Evolutionary conservation across 2,113 vertebrate genomes (phyloP).

Genomic region (Fukomys damarensis): DNA sequence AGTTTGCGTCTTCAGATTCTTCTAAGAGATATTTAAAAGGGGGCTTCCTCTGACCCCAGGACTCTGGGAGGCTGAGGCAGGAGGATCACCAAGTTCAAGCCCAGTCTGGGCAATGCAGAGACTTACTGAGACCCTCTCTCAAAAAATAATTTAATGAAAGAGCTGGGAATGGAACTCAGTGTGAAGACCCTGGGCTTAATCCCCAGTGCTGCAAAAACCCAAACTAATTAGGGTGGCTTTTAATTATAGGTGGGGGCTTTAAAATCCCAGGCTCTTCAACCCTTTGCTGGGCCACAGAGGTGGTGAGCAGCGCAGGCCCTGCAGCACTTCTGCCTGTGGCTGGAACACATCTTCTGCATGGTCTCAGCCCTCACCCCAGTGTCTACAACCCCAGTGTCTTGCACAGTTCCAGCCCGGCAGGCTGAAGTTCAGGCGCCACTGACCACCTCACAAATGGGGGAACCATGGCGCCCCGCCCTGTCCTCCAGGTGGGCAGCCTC

Average conservation of each 20-base stretch:
- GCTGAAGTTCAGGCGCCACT: neutral
- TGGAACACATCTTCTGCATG: neutral
- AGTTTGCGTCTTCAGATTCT: neutral
- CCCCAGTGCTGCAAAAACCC: neutral
- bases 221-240: neutral
- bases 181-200: neutral
- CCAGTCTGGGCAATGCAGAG: neutral
- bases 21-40: neutral
- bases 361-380: too few species aligned
- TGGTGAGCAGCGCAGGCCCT: too few species aligned
- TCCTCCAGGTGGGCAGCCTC: neutral
- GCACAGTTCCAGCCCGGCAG: neutral
- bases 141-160: neutral
- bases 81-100: neutral
- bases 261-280: neutral
- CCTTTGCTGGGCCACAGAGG: neutral
- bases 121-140: neutral
- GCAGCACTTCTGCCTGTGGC: neutral
- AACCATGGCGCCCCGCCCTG: neutral
- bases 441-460: rapidly evolving
- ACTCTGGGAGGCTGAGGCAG: neutral
- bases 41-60: neutral
- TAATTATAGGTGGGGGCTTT: too few species aligned
- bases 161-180: neutral
- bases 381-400: too few species aligned